Base-by-base conservation (phyloP, 2,797 vertebrate genomes). In the Margarornis squamiger region DNA sequence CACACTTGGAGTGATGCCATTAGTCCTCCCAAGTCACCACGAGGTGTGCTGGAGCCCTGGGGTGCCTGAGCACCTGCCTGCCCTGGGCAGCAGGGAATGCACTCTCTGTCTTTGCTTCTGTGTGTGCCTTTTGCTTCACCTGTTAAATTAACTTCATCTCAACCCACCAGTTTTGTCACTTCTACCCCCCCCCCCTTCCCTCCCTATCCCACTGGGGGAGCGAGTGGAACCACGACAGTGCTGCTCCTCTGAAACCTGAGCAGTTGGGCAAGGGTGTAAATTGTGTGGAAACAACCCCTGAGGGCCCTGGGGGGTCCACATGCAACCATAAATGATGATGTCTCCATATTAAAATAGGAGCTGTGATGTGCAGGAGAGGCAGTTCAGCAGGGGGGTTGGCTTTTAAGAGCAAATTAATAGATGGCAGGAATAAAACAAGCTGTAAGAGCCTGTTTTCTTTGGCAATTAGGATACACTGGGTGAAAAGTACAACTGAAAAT, bases 321-420 rank as follows among this genome's bases (percentile, higher is more conserved):
- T 0, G 3, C 27, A 26, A 26, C 5, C 30, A 9, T 4, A 13
- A 55, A n/a, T 23, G 59, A 34, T 46, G 59, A 45, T 0, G 70
- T 80, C 52, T 80, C 63, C n/a, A 12, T 4, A 0, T 7, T 26
- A 16, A 39, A 83, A 27, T 17, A 5, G 12, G 27, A 49, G 77
- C 65, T 1, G 12, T 7, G 66, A 48, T n/a, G 23, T n/a, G 66
- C 45, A 52, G 93, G 62, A 63, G 57, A 24, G 55, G 77, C 9
- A 5, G 8, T 72, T 58, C 90, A 46, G 85, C 1, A 0, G 66
- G 91, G 74, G 74, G 58, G 36, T 8, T 2, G 30, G 75, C 67
- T 86, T 82, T 78, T 77, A 79, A 76, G 90, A 34, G 21, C 58
- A 71, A 65, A 92, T 89, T 48, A 86, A 67, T 61, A 57, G 70